These are phyloP conservation scores for Theretra japonica DNA, from an alignment of 2,888 invertebrate genomes.

Conservation along the genomic window DNA sequence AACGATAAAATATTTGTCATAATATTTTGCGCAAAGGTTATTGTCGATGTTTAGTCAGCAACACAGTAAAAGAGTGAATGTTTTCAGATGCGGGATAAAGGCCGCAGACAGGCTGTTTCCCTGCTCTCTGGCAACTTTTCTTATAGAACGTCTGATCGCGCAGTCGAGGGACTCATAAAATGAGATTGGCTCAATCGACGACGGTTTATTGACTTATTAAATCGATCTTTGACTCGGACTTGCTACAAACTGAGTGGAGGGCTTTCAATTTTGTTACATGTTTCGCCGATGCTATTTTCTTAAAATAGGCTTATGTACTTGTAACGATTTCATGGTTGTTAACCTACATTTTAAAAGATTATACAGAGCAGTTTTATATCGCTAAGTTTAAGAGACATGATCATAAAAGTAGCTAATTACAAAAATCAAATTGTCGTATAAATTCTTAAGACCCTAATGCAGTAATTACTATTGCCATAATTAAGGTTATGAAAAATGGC, in stretches of 20 bases:
- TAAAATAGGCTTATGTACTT: neutral
- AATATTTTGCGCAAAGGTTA: neutral
- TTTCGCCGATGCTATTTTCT: constrained; percentile 32
- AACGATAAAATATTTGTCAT: neutral
- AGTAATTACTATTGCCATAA: neutral
- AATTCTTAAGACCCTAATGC: too few relatives aligned
- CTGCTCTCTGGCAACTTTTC: constrained; percentile 63
- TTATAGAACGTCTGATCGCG: constrained; percentile 66
- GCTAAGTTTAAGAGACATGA: too few relatives aligned
- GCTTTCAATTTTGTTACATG: constrained; percentile 58
- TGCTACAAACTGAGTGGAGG: constrained; percentile 52
- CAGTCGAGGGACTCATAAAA: constrained; percentile 76
- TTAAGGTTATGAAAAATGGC: neutral
- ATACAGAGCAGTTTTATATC: neutral
- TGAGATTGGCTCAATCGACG: constrained; percentile 77
- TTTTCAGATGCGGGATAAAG: constrained; percentile 52
- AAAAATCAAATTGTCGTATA: too few relatives aligned
- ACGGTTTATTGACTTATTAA: constrained; percentile 80
- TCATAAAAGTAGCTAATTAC: too few relatives aligned
- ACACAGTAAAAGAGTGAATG: constrained; percentile 45
- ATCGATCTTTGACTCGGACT: constrained; percentile 72
- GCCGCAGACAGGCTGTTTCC: constrained; percentile 54
- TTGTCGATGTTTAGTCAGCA: constrained; percentile 24
- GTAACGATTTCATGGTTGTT: neutral
- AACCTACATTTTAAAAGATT: neutral